Evolutionary conservation across 2,113 vertebrate genomes (phyloP).

Genomic region (Numenius arquata): DNA sequence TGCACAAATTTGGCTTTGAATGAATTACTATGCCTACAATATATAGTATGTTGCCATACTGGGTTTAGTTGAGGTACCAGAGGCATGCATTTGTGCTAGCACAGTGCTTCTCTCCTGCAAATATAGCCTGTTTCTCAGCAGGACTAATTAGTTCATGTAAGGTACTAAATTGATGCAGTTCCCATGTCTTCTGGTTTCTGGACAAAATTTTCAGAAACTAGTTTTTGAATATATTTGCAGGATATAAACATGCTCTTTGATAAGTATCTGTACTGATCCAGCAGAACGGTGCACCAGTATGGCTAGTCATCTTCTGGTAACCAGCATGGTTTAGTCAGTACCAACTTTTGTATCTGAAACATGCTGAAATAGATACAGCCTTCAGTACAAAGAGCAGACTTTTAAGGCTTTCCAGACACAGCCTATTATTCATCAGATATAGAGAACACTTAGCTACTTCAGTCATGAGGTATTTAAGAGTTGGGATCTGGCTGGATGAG

Average conservation of each 20-base stretch:
- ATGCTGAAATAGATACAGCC: background rate
- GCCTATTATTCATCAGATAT: background rate
- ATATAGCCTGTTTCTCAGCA: background rate
- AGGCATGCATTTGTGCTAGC: background rate
- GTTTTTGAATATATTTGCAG: background rate
- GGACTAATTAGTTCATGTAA: background rate
- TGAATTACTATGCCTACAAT: background rate
- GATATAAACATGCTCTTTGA: background rate
- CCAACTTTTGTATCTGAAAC: background rate
- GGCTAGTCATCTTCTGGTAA: background rate
- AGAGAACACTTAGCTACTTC: background rate
- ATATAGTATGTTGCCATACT: background rate
- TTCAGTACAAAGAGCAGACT: background rate
- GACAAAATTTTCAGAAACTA: background rate
- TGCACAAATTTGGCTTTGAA: background rate
- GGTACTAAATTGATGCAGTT: background rate
- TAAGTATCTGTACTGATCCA: background rate
- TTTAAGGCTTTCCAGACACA: background rate
- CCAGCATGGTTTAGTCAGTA: background rate
- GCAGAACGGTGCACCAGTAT: background rate
- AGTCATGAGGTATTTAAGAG: background rate
- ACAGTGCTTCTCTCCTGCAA: background rate
- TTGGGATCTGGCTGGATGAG: background rate
- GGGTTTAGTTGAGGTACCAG: background rate
- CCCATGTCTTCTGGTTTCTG: background rate